Base-by-base conservation (phyloP, 2,797 vertebrate species). In the Crocidura indochinensis region DNA sequence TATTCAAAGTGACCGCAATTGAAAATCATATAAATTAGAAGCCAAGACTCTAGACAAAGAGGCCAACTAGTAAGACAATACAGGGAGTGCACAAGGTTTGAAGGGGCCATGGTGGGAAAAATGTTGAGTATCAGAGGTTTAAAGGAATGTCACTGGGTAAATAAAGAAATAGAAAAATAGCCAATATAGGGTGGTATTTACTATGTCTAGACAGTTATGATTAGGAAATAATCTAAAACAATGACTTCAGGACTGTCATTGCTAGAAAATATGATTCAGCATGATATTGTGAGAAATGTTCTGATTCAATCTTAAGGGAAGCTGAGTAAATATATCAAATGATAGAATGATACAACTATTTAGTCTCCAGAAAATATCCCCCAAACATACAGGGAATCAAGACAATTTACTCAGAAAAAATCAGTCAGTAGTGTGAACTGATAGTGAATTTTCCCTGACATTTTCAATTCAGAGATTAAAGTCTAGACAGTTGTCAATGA, bases 191-290 rank as follows among this genome's bases (percentile, higher is more conserved):
- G 49, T 60, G 14, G 3, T 20, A 72, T 84, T 84, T 82, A 14
- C 6, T 72, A 44, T 89, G 38, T 29, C 47, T 22, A 78, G 6
- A 19, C 65, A 67, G 46, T 2, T 15, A 22, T 69, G 24, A 69
- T 80, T 46, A 90, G 38, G 26, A 90, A 75, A 46, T 53, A 51
- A 14, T 89, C 0, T 69, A 68, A 80, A 87, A 62, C 26, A 51
- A 17, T 20, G 19, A 3, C 38, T 26, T 74, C 27, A 64, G 71
- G 75, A 74, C 38, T 49, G 80, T 68, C 47, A 20, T 20, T 75
- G 8, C 10, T 49, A 64, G 44, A 80, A 29, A 12, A 72, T 19
- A 1, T 83, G 44, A 26, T 49, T 75, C 10, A 60, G 56, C 27
- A 15, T 27, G 14, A 11, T 71, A 60, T 60, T 60, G 22, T 71